Conservation (phyloP, 2,113 vertebrate genomes). For the Clinocottus analis region DNA sequence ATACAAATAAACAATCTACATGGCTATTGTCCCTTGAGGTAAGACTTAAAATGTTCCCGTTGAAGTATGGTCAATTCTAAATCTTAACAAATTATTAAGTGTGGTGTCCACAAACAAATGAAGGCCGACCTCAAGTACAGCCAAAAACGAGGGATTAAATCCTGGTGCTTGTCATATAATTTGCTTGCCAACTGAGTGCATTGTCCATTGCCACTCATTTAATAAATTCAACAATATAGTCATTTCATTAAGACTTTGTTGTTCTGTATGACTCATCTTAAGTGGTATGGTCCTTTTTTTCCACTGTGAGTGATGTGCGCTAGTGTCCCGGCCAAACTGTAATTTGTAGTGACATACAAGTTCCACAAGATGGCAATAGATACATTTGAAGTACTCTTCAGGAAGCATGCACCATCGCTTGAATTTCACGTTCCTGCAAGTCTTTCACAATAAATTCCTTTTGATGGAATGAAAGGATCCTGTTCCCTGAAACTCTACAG, state of each 20-base stretch:
- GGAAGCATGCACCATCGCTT: too few relatives aligned
- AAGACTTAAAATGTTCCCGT: background rate
- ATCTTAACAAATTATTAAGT: background rate
- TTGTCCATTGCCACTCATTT: background rate
- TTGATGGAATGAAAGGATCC: too few relatives aligned
- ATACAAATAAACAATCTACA: background rate
- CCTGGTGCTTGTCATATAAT: background rate
- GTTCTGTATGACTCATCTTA: background rate
- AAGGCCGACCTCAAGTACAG: background rate
- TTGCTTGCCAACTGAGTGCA: background rate
- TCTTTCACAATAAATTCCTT: too few relatives aligned
- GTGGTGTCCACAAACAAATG: too few relatives aligned
- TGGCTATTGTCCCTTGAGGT: too few relatives aligned
- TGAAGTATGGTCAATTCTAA: background rate
- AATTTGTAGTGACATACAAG: too few relatives aligned
- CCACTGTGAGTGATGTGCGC: too few relatives aligned
- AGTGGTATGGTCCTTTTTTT: background rate
- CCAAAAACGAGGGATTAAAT: background rate
- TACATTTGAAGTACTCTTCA: too few relatives aligned
- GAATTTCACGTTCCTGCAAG: too few relatives aligned
- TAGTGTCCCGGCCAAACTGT: too few relatives aligned
- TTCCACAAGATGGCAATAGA: too few relatives aligned
- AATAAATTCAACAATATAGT: background rate
- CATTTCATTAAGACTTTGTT: background rate
- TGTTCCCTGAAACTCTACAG: too few relatives aligned